A percentile compares a stretch with the other conserved stretches of the same genome.
Conservation (phyloP, 2,797 vertebrate species). For the Phataginus tricuspis region DNA sequence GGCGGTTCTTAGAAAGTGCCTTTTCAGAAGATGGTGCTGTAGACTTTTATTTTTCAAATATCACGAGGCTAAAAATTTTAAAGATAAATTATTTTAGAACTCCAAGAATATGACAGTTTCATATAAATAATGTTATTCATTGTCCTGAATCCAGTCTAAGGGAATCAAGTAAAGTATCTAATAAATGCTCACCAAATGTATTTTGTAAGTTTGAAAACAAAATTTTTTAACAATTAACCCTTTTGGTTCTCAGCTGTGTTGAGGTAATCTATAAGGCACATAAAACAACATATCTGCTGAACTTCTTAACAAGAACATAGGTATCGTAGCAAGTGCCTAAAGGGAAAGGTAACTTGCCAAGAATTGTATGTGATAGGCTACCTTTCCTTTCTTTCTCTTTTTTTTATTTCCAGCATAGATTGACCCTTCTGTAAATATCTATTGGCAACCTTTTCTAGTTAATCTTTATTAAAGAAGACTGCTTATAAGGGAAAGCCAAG, state of each 20-base stretch:
- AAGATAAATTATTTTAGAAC: conserved; percentile 85
- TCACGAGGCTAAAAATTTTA: conserved; percentile 84
- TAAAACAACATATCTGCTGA: conserved; percentile 15
- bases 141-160: conserved; percentile 90
- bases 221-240: conserved; percentile 51
- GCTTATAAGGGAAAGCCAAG: background rate
- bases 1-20: conserved; percentile 96
- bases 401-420: background rate
- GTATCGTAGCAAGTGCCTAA: background rate
- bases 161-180: conserved; percentile 73
- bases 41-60: conserved; percentile 91
- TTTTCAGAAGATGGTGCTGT: conserved; percentile 98
- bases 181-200: conserved; percentile 84
- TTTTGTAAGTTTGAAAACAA: conserved; percentile 77
- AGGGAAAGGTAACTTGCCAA: background rate
- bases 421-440: conserved; percentile 23
- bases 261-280: background rate
- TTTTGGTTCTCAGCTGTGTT: conserved; percentile 58
- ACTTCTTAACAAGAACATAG: conserved; percentile 22
- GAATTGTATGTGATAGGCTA: background rate
- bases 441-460: background rate
- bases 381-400: background rate
- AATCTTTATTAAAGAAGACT: conserved; percentile 44
- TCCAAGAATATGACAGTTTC: conserved; percentile 90
- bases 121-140: conserved; percentile 86